Base-by-base conservation (phyloP, 2,797 vertebrate genomes). In the Anabacerthia variegaticeps region DNA sequence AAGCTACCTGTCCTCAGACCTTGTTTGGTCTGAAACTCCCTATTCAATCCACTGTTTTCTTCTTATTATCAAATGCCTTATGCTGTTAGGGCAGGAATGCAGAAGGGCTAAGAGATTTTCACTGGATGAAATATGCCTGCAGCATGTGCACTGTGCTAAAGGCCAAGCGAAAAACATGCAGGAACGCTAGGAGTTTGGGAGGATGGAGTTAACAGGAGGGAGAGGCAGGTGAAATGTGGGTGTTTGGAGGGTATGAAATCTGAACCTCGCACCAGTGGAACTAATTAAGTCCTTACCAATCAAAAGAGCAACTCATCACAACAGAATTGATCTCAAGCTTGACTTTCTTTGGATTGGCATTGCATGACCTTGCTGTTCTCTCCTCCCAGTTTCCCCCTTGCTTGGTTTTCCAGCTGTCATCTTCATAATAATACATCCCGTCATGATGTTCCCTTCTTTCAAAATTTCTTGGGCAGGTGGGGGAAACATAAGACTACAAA, bases 81-180 rank as follows among this genome's bases (percentile, higher is more conserved):
- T 15, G 36, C 49, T 78, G 41, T 67, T 6, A 17, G 61, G 30
- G 36, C 7, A 19, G 62, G 37, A 78, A 58, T 18, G 41, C 66
- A 75, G 51, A 66, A 77, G 27, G 58, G 15, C 26, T 65, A 55
- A 68, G 52, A 28, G 41, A 16, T 56, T 94, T 72, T 88, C 39
- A 22, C 24, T 55, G 44, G 51, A 12, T 8, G 8, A 55, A 69
- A 30, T 34, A 23, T 4, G 20, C 32, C 16, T 59, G 71, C 62
- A 61, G 79, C 89, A 72, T 26, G 34, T 26, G 26, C 5, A 18
- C 9, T 17, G 7, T 34, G 32, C 73, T 78, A 43, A 77, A 90
- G 54, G 17, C 44, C 0, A 0, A 58, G 36, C 0, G 0, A 37
- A 85, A 58, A 49, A 12, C 0, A 0, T 52, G 48, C 17, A 43